Base-by-base conservation (phyloP, 92 coral and sea anemone genomes). In the Palythoa grandiflora region DNA sequence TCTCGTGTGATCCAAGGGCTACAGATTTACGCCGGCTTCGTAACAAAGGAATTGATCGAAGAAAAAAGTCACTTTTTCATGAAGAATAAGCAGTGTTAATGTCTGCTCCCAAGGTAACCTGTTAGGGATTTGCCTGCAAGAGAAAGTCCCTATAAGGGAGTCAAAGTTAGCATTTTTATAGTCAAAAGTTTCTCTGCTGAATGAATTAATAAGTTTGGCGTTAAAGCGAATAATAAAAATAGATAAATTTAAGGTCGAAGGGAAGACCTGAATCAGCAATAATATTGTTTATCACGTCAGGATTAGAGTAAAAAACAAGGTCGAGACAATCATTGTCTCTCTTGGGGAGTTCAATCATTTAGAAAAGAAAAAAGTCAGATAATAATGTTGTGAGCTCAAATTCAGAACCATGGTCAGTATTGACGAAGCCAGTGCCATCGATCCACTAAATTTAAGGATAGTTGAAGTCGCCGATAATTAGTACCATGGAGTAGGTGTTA, bases 1-100 rank as follows among this genome's bases (percentile, higher is more conserved):
- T 68, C 68, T 60, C 68, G 68, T 60, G 68, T 60, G 68, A 60
- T 60, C 68, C 68, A 60, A 60, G 68, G 68, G 9, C 73, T 68
- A 28, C 38, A 28, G 39, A 68, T 68, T 68, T 68, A 28, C 73
- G 39, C n/a, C n/a, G n/a, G n/a, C 73, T 68, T 68, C 37, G 73
- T 36, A 1, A 68, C 73, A 68, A 68, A 68, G 38, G 73, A 19
- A 68, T 68, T 68, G 37, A 19, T 68, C 13, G 38, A 19, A 19
- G 73, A 68, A 19, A 19, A 28, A 19, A 68, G 38, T 68, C 38
- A 68, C 37, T 68, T 2, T 68, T 28, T 8, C 73, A 68, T 68
- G 73, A 8, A 68, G 37, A 68, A 28, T 68, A 19, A 68, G 37
- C 37, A 68, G 38, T 68, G 73, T 60, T 17, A 60, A 60, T 60